Percentiles rank a stretch among this genome's conserved stretches.
Conservation (phyloP, 2,888 invertebrate genomes). For the Philereme transversata region DNA sequence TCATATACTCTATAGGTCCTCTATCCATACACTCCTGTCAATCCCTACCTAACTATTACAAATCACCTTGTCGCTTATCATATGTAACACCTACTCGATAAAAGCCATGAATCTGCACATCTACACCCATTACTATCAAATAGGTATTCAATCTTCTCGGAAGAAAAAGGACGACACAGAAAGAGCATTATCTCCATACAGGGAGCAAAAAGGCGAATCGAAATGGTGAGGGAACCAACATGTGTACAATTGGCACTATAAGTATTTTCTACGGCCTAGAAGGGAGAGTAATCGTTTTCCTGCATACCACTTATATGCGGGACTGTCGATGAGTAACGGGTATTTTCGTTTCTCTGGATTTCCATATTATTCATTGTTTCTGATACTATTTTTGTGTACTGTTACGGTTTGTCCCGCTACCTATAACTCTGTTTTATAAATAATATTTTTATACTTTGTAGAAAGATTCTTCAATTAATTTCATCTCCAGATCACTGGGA, state of each 20-base stretch:
- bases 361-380: conserved; percentile 13
- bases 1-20: no score
- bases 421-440: no score
- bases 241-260: conserved; percentile 71
- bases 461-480: no score
- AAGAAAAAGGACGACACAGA: conserved; percentile 58
- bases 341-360: conserved; percentile 17
- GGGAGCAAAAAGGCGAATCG: conserved; percentile 54
- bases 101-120: conserved; percentile 33
- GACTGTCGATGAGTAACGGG: conserved; percentile 21
- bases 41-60: no score
- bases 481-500: no score
- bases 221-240: conserved; percentile 63
- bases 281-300: conserved; percentile 66
- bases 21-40: no score
- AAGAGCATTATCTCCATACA: conserved; percentile 64
- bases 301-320: conserved; percentile 48
- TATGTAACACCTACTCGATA: conserved; percentile 3
- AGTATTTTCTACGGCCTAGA: conserved; percentile 56
- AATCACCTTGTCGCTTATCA: no score
- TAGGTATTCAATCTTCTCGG: conserved; percentile 44
- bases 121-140: conserved; percentile 34
- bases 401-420: no score
- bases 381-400: background rate
- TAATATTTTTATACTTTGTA: no score